Evolutionary conservation across 2,113 vertebrate species (phyloP).

Genomic region (Pachypanchax playfairii): DNA sequence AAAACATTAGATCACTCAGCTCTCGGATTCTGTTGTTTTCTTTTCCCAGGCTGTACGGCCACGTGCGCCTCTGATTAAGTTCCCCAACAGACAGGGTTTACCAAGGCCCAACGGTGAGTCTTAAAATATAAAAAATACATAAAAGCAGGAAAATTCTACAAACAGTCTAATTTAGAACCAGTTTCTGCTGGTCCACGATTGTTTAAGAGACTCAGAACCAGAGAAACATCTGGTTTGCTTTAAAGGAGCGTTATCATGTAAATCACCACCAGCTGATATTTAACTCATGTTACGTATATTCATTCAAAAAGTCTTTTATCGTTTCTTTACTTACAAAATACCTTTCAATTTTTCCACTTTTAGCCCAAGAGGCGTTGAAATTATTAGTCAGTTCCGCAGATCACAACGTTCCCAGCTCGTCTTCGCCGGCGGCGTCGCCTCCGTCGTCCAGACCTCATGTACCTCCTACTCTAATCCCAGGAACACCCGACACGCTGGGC

Average conservation of each 20-base stretch:
- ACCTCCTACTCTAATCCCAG: conserved; percentile 58
- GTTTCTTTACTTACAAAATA: no score
- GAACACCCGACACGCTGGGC: conserved; percentile 71
- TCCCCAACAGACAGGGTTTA: conserved; percentile 68
- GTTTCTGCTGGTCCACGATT: no score
- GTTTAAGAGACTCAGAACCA: no score
- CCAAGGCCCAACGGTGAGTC: conserved; percentile 76
- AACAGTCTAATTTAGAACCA: no score
- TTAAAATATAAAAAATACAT: no score
- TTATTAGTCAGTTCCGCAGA: conserved; percentile 46
- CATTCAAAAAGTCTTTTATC: no score
- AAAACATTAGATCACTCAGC: not conserved
- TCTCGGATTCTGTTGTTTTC: not conserved
- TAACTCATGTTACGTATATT: no score
- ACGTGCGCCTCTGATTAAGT: conserved; percentile 81
- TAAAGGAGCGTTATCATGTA: no score
- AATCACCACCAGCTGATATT: no score
- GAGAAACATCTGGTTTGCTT: no score
- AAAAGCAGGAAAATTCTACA: no score
- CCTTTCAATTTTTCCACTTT: not conserved
- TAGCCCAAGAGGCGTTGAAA: conserved; percentile 75
- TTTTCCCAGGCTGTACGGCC: conserved; percentile 76
- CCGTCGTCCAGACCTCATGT: conserved; percentile 49
- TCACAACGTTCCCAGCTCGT: conserved; percentile 32
- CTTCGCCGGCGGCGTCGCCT: conserved; percentile 33